These are phyloP conservation scores for Trypoxylon attenuatum DNA, from an alignment of 2,888 invertebrate genomes.

Conservation along the genomic window DNA sequence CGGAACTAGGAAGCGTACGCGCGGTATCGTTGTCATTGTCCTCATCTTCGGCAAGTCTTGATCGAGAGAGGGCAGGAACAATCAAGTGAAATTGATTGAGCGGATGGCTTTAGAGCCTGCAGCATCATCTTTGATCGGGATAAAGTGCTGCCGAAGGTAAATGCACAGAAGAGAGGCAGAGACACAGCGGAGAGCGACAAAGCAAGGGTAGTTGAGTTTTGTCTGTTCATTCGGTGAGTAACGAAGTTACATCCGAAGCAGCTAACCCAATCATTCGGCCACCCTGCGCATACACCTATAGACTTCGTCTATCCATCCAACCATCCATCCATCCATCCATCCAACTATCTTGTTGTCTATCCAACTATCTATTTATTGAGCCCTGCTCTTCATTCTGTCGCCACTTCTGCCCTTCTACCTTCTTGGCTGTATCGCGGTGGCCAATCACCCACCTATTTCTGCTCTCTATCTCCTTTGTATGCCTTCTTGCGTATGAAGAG, in stretches of 20 bases:
- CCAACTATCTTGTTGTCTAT: constrained; percentile 7
- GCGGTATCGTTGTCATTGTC: constrained; percentile 18
- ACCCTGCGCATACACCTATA: constrained; percentile 45
- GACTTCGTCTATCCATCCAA: constrained; percentile 8
- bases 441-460: not conserved
- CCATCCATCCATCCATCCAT: constrained; percentile 6
- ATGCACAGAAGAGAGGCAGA: constrained; percentile 18
- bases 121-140: constrained; percentile 60
- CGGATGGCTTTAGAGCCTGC: constrained; percentile 40
- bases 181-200: not conserved
- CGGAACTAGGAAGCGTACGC: constrained; percentile 8
- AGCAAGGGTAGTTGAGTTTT: constrained; percentile 47
- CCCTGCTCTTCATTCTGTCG: not conserved
- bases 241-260: constrained; percentile 67
- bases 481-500: constrained; percentile 5
- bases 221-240: constrained; percentile 67
- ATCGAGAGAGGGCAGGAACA: constrained; percentile 39
- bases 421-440: not conserved
- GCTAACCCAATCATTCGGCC: constrained; percentile 70
- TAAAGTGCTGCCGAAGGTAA: constrained; percentile 36
- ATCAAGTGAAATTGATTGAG: constrained; percentile 65
- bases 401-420: not conserved
- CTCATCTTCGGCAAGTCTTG: constrained; percentile 17
- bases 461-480: not conserved
- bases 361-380: constrained; percentile 19